Conservation (phyloP, 2,113 vertebrate species). For the Coracopsis vasa region DNA sequence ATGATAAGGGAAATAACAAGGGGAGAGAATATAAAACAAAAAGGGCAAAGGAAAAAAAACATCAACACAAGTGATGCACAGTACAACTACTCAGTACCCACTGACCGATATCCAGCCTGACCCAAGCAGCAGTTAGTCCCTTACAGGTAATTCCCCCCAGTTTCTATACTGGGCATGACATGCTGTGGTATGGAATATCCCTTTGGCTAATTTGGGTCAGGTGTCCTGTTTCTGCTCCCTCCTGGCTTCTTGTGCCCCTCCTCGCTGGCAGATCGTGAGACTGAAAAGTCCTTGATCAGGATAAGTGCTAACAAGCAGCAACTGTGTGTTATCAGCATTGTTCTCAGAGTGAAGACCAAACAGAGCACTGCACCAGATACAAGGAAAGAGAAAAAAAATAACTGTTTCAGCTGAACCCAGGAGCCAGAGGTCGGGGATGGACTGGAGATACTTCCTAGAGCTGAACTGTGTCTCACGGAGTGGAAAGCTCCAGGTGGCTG, state of each 20-base stretch:
- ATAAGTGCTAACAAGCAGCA: no score
- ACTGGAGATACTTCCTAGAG: neutral
- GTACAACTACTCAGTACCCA: neutral
- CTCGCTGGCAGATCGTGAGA: neutral
- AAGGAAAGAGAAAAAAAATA: no score
- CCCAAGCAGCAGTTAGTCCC: neutral
- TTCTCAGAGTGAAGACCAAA: no score
- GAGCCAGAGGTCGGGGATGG: neutral
- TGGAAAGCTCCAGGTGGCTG: neutral
- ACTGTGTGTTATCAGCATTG: no score
- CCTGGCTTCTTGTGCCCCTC: neutral
- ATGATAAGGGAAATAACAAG: neutral
- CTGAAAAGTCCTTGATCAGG: neutral
- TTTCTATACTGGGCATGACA: neutral
- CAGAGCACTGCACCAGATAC: no score
- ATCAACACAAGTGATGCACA: neutral
- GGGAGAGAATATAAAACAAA: neutral
- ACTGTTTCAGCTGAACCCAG: no score
- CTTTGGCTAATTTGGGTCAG: neutral
- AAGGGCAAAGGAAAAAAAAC: neutral
- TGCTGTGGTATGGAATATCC: neutral
- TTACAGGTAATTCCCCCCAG: neutral
- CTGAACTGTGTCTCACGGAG: rapidly evolving
- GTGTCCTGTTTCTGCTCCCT: neutral
- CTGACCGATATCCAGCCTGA: neutral